Evolutionary conservation across 2,888 invertebrate genomes (phyloP), one percentile per base, ranked within the genome.

Genomic region (Athalia cordata): DNA sequence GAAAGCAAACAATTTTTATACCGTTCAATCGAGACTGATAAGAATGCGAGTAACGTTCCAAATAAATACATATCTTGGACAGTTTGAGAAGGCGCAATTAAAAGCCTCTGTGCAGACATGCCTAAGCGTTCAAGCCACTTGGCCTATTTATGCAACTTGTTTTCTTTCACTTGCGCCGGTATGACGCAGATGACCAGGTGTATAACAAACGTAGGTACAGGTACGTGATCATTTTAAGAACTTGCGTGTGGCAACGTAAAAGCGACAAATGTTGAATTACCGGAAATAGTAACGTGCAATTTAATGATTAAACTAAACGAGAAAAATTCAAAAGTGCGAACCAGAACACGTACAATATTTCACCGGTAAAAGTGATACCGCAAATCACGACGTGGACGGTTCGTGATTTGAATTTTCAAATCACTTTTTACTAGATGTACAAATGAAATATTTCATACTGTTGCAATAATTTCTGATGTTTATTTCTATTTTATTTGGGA

Each of bases 181-280:
- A 43, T 59, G 59, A 47, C 8, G 47, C 47, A 47, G 57, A 29
- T 52, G 59, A 59, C 43, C 45, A 29, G 29, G 29, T 29, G 29
- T 29, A 29, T 29, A 29, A 29, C 29, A 29, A 29, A 29, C 29
- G 29, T 29, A 29, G 29, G 29, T 29, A 29, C 15, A n/a, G 55
- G 52, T 68, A 68, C 52, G 68, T 55, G 68, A 68, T 68, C 52
- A 68, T 29, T 43, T 68, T 68, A 52, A 9, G 4, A 11, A 43
- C 45, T n/a, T 9, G 6, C 55, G 52, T 68, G 15, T 29, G 2
- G 29, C 29, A 29, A 68, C 29, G 52, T 55, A 52, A 55, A n/a
- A 68, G 52, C 55, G 68, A 52, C 11, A 68, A 68, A 29, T 55
- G 55, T 52, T n/a, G 68, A 68, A 68, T 55, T 68, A 68, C 68